phyloP scores from a whole-genome alignment of 2,113 vertebrate genomes.

The Platichthys flesus region DNA sequence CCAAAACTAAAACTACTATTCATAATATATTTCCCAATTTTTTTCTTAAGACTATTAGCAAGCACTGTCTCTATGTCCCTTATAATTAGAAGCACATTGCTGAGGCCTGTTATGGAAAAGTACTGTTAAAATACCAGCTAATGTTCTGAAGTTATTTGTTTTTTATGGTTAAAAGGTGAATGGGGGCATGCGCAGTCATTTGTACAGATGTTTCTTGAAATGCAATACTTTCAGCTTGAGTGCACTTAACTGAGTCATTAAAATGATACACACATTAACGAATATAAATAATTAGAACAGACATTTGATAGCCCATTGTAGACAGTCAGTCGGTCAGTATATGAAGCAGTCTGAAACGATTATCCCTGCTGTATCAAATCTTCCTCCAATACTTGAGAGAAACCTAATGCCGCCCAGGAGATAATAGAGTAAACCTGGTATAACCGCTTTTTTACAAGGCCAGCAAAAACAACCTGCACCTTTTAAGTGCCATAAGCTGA shows the following conservation, averaged over 20 bases:
- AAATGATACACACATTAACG: constrained; percentile 18
- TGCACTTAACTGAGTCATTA: constrained; percentile 7
- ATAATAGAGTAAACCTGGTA: neutral
- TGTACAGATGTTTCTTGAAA: neutral
- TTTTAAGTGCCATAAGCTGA: constrained; percentile 14
- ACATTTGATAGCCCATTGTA: constrained; percentile 15
- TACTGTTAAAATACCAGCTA: too few relatives aligned
- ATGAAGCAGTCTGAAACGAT: neutral
- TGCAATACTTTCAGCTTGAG: neutral
- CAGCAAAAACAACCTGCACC: constrained; percentile 26
- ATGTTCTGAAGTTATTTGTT: too few relatives aligned
- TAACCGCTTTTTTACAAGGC: neutral
- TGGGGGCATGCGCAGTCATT: neutral
- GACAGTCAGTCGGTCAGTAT: neutral
- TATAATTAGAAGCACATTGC: too few relatives aligned
- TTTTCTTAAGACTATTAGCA: too few relatives aligned
- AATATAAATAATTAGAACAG: constrained; percentile 31
- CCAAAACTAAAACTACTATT: too few relatives aligned
- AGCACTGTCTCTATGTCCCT: too few relatives aligned
- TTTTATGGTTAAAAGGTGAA: neutral
- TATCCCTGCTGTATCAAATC: constrained; percentile 28
- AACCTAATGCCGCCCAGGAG: neutral
- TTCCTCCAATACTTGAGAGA: constrained; percentile 13
- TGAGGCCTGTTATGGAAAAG: too few relatives aligned
- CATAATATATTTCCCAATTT: too few relatives aligned